Base-by-base conservation (phyloP, 1,140 invertebrate species). In the Aphelinus atriplicis region DNA sequence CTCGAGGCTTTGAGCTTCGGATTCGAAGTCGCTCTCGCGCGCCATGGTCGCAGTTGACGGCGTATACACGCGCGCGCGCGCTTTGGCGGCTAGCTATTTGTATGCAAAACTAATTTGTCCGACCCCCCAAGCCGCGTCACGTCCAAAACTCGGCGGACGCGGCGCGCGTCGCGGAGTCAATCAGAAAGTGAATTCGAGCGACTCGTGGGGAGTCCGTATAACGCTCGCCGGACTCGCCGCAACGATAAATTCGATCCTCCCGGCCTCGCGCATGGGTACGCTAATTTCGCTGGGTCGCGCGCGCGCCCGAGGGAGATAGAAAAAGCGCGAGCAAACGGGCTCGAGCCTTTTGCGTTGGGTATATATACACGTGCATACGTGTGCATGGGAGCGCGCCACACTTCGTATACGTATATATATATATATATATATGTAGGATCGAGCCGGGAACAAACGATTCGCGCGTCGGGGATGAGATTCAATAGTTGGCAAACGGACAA, bases 101-200 rank as follows among this genome's bases (percentile, higher is more conserved):
- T 70, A 70, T 70, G 67, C 67, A 70, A 70, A 70, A 70, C 67
- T 70, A 50, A 70, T 70, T 70, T 70, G 9, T 3, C 45, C 7
- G 58, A 2, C 58, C 45, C 42, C 45, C n/a, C 26, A 26, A 26
- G 26, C 26, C 26, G 26, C 26, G 26, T 26, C 26, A 26, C 26
- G 26, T 26, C 26, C 26, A 26, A 26, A 26, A 26, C 26, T 26
- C 26, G 26, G 26, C 26, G 26, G 26, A 26, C 26, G 26, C 26
- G 26, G 26, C 62, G 3, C 9, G 2, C 62, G 10, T 26, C 42
- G 56, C 10, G 56, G 26, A 60, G 57, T 50, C 56, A 58, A 61
- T 70, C 57, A 61, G 56, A 60, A 68, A 68, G 66, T 53, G 48
- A 53, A 53, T 65, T 53, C 51, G 10, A 67, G 45, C n/a, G 53